phyloP scores from a whole-genome alignment of 2,797 vertebrate species.

The Champsocephalus esox region DNA sequence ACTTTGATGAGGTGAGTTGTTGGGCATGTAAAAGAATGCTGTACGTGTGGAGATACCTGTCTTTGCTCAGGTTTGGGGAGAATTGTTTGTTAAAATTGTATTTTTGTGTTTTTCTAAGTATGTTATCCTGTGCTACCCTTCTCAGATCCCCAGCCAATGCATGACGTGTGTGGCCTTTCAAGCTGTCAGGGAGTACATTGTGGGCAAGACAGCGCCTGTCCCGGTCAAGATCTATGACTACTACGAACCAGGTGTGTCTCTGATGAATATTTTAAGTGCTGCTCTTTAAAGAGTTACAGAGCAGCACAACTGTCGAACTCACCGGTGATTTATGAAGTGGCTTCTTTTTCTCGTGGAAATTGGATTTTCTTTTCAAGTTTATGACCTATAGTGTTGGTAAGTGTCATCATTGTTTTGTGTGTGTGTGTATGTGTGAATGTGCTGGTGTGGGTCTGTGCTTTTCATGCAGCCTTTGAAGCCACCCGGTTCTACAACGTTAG shows the following conservation, averaged over 20 bases:
- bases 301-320: slow-evolving; percentile 41
- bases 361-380: slow-evolving; percentile 17
- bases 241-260: slow-evolving; percentile 92
- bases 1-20: slow-evolving; percentile 92
- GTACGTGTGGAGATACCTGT: background rate
- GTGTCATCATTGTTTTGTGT: slow-evolving; percentile 47
- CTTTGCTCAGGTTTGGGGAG: background rate
- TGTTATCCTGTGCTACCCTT: slow-evolving; percentile 7
- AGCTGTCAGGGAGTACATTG: slow-evolving; percentile 91
- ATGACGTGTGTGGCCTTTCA: slow-evolving; percentile 93
- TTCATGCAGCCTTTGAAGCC: slow-evolving; percentile 90
- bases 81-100: background rate
- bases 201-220: slow-evolving; percentile 94
- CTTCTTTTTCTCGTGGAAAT: slow-evolving; percentile 38
- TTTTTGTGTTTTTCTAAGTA: background rate
- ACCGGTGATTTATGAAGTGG: slow-evolving; percentile 54
- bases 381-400: slow-evolving; percentile 38
- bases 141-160: slow-evolving; percentile 93
- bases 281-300: slow-evolving; percentile 45
- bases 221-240: slow-evolving; percentile 95
- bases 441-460: slow-evolving; percentile 54
- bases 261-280: slow-evolving; percentile 59
- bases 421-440: slow-evolving; percentile 56
- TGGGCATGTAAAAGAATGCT: background rate
- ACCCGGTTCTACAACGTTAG: slow-evolving; percentile 97